Base-by-base conservation (phyloP, 2,888 invertebrate species). In the Nebria salina region DNA sequence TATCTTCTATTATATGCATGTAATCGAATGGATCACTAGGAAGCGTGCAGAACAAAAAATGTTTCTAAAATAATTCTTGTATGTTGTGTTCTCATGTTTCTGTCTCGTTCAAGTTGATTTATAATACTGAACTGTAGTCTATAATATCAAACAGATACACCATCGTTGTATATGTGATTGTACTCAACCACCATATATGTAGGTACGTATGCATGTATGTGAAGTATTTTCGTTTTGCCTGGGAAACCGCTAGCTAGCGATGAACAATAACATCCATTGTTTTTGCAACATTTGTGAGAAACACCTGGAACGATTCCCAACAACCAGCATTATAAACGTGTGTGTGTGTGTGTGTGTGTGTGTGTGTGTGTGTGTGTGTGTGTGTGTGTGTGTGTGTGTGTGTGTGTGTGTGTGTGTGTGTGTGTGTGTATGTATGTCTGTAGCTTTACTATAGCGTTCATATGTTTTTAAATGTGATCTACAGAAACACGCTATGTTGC, bases 281-380 rank as follows among this genome's bases (percentile, higher is more conserved):
- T 78, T 78, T 78, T 78, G 78, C 78, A 74, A 78, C 78, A 78
- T 78, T 78, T 78, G 78, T 78, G 78, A 64, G 78, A 78, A 78
- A 65, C 78, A 78, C 78, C 78, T 78, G 78, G 42, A 41, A 41
- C 65, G 74, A 66, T 78, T 73, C 78, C 78, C 73, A 74, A 54
- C 34, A 54, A 54, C 54, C n/a, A 54, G 8, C 54, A 54, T 54
- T 54, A 8, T 54, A 54, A 11, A 54, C 54, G 11, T 11, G 54
- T 54, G 11, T 11, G 4, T 54, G 7, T 54, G 54, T 54, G 54
- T 54, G 54, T n/a, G 11, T 11, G 54, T 54, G 11, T 11, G 4
- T 54, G 7, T 54, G 54, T 54, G 54, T 54, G 54, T n/a, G 11
- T 11, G 54, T 54, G 11, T 11, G 4, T 54, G 7, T 54, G 54